phyloP scores from a whole-genome alignment of 2,113 vertebrate species.

The Morphnarchus princeps region DNA sequence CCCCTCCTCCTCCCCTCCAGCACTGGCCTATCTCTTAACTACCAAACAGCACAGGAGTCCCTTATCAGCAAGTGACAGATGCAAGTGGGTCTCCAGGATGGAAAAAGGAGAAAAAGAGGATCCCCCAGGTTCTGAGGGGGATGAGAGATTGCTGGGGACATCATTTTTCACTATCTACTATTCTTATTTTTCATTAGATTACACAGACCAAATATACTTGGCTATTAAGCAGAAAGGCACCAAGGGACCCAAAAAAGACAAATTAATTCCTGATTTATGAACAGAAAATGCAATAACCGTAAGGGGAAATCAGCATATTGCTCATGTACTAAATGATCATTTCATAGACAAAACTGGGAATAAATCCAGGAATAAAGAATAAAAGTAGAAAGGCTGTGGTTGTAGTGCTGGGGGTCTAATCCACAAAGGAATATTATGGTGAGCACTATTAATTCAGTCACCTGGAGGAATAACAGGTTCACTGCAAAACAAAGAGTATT shows the following conservation, averaged over 20 bases:
- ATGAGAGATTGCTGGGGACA: background rate
- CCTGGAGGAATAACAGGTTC: background rate
- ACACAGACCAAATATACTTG: constrained; percentile 14
- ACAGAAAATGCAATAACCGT: constrained; percentile 44
- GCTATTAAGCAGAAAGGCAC: constrained; percentile 37
- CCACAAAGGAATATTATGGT: background rate
- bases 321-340: constrained; percentile 42
- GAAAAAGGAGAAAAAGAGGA: background rate
- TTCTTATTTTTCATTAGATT: constrained; percentile 42
- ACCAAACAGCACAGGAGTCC: background rate
- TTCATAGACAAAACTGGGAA: constrained; percentile 52
- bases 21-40: background rate
- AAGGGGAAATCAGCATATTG: constrained; percentile 56
- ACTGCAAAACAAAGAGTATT: background rate
- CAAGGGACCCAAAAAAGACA: constrained; percentile 35
- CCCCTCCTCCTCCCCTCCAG: background rate
- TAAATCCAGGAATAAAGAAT: constrained; percentile 46
- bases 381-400: background rate
- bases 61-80: constrained; percentile 61
- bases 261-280: constrained; percentile 65
- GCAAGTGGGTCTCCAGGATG: background rate
- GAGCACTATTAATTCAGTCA: background rate
- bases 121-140: background rate
- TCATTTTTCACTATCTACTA: background rate
- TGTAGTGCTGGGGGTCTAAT: background rate